Percentiles rank a stretch among this genome's conserved stretches.
These are phyloP conservation scores for Neodon shergylaensis DNA, from an alignment of 2,113 vertebrate species.

Conservation along the genomic window DNA sequence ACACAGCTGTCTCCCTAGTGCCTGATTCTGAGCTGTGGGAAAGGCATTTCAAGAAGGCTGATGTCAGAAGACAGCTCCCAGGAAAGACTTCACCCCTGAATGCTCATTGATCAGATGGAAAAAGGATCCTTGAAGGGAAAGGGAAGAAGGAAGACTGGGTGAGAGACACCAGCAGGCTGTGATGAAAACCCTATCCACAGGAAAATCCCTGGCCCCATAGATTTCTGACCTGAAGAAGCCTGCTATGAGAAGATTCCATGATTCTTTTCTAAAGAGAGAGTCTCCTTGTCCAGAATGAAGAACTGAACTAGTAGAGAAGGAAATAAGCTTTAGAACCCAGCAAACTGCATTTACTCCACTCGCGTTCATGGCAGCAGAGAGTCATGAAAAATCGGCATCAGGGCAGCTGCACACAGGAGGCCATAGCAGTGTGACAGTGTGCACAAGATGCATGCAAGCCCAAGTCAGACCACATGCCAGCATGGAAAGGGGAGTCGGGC, in stretches of 20 bases:
- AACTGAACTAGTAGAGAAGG: neutral
- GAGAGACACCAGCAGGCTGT: fast-evolving
- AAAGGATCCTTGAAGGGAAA: neutral
- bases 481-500: neutral
- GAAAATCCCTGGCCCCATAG: neutral
- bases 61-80: neutral
- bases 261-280: neutral
- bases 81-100: neutral
- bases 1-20: neutral
- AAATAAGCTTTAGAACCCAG: neutral
- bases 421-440: neutral
- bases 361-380: neutral
- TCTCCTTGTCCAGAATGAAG: neutral
- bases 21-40: neutral
- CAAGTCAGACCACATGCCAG: neutral
- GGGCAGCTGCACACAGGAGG: neutral
- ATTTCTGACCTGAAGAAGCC: neutral
- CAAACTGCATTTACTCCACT: neutral
- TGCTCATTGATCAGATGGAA: neutral
- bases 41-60: neutral
- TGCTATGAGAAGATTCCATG: neutral
- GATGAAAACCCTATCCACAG: neutral
- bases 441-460: neutral
- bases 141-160: neutral
- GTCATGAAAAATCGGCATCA: neutral